A percentile compares a stretch with the other conserved stretches of the same genome.
These are phyloP conservation scores for Glyphotaelius pellucidus DNA, from an alignment of 2,888 invertebrate genomes.

Conservation along the genomic window DNA sequence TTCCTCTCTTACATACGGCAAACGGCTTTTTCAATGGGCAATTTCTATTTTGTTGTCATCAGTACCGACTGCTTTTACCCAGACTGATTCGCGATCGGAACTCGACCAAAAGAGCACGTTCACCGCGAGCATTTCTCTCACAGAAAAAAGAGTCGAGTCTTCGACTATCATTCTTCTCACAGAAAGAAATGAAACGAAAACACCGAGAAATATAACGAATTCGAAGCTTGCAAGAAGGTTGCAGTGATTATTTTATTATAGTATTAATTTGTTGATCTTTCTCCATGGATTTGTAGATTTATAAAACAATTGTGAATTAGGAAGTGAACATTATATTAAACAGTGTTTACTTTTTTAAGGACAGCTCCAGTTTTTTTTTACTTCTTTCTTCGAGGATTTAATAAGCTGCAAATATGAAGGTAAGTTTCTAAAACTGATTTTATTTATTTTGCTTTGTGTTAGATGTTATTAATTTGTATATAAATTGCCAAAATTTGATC, in stretches of 20 bases:
- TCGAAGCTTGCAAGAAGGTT: not conserved
- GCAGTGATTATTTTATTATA: not conserved
- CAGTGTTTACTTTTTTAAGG: not conserved
- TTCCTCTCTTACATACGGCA: constrained; percentile 4
- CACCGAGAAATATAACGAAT: not conserved
- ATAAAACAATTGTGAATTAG: not conserved
- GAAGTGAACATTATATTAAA: not conserved
- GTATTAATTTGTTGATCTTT: not conserved
- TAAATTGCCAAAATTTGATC: not conserved
- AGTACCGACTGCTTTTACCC: constrained; percentile 8
- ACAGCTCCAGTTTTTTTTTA: not conserved
- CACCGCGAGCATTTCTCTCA: not conserved
- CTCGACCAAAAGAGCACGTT: constrained; percentile 14
- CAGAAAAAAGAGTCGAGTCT: not conserved
- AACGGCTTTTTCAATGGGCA: constrained; percentile 7
- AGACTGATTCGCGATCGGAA: constrained; percentile 20
- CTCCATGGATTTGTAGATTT: not conserved
- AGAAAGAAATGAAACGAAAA: not conserved
- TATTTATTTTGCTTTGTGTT: not conserved
- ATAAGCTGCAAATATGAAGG: constrained; percentile 4
- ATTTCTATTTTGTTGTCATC: constrained; percentile 30
- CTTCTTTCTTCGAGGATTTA: constrained; percentile 11
- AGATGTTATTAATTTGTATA: too few relatives aligned
- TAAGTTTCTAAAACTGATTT: not conserved
- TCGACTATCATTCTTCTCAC: not conserved